Evolutionary conservation across 2,113 vertebrate species (phyloP).

Genomic region (Rhinolophus sinicus): DNA sequence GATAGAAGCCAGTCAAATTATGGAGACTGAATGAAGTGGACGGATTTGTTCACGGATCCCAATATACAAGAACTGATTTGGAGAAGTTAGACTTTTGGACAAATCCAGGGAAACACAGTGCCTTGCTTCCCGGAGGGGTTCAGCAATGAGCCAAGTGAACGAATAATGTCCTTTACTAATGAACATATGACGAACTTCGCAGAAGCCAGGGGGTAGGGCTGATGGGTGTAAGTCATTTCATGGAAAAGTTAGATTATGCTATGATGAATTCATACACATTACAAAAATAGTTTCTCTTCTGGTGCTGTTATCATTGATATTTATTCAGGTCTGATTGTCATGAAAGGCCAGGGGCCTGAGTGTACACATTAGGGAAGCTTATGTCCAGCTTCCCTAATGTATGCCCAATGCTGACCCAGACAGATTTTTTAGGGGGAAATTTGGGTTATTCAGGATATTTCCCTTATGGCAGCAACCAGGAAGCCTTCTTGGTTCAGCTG

Average conservation of each 20-base stretch:
- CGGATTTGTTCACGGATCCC: not conserved
- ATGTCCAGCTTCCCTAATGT: not conserved
- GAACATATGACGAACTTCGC: not conserved
- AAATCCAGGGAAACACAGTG: not conserved
- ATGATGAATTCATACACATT: not conserved
- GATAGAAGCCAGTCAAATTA: not conserved
- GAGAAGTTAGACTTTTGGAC: not conserved
- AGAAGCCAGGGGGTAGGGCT: not conserved
- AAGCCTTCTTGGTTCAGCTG: not conserved
- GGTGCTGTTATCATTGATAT: not conserved
- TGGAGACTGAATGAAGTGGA: not conserved
- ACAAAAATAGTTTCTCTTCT: not conserved
- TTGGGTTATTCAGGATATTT: not conserved
- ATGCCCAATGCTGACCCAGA: not conserved
- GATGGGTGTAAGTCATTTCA: not conserved
- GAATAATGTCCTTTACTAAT: not conserved
- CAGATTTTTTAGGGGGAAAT: not conserved
- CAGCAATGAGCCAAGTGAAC: not conserved
- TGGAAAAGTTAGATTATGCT: not conserved
- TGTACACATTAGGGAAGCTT: not conserved
- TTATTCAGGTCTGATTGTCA: constrained; percentile 35
- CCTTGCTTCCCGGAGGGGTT: not conserved
- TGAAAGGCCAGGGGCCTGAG: not conserved
- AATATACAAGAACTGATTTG: not conserved
- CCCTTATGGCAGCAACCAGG: not conserved